Base-by-base conservation (phyloP, 1,140 invertebrate genomes). In the Drosophila pectinifera region DNA sequence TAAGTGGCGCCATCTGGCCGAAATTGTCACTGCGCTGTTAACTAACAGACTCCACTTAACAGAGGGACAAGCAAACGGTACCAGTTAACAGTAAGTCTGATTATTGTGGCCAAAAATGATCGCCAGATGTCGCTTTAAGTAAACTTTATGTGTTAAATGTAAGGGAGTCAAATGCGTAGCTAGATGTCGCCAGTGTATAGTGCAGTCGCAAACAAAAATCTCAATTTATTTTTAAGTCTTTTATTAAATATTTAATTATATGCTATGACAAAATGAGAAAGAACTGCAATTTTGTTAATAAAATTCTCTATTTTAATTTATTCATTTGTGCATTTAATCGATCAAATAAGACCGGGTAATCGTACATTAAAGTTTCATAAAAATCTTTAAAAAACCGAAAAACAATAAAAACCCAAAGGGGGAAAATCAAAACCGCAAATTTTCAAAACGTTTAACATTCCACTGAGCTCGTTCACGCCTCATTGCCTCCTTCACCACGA, bases 401-500 rank as follows among this genome's bases (percentile, higher is more conserved):
- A 14, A 24, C 3, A 0, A 4, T 11, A 55, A 10, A 58, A 42
- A 16, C 8, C 8, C 28, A 20, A 49, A 55, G 11, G 14, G 11
- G 13, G 26, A 0, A 34, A 14, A 31, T 0, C 8, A 2, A 38
- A 68, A 38, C 24, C n/a, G 4, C 22, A 36, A 39, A 51, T n/a
- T 62, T 20, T 14, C 3, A n/a, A 67, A 38, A 16, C 54, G 6
- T 36, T 67, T 24, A 18, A 24, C 8, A 11, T 24, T 38, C 18
- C 22, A 34, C 13, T 26, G 4, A 14, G 14, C 10, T 41, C 18
- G 3, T 34, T 75, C 18, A 76, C 26, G 58, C 54, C 46, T 43
- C 51, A 80, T 42, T 80, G 55, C n/a, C 41, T 20, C 20, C 8
- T 14, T 20, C 41, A 36, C 14, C 65, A 36, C 36, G 22, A 57